Base-by-base conservation (phyloP, 2,888 invertebrate species). In the Ichneumoninae sp. region DNA sequence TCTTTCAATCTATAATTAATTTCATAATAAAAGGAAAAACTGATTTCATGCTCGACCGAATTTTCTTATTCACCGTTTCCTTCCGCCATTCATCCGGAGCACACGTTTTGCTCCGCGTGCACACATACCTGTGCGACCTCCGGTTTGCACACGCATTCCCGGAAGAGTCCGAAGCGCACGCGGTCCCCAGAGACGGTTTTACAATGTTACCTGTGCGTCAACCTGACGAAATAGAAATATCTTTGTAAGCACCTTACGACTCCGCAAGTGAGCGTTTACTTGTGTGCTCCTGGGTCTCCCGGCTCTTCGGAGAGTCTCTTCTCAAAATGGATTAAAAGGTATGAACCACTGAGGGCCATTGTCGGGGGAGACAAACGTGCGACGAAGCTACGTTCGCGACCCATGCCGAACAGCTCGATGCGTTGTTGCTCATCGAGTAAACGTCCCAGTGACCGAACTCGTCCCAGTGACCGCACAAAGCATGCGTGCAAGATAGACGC, bases 181-280 rank as follows among this genome's bases (percentile, higher is more conserved):
- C 72, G 70, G 30, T 16, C 6, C 44, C n/a, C 19, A 30, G 44
- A 86, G 80, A 85, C 83, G 71, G 83, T 90, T 92, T 92, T 91
- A 92, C 89, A 88, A 89, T 84, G 76, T 90, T 93, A 91, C 92
- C 92, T 92, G 91, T 69, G 36, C 44, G 62, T 68, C 66, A 84
- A 70, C 79, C 82, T 84, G 66, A 80, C 76, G 76, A 80, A 60
- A 60, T 22, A 33, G 26, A 75, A 19, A 75, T 69, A 54, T 10
- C 60, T 62, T 71, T 86, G 65, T 86, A 88, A 88, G 89, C 90
- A 91, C 87, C 90, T 91, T 90, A 89, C 87, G 71, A 71, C 66
- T 40, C 40, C 22, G 16, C 50, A 66, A 62, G 62, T 62, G 62
- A 62, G 62, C 26, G 36, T 65, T 33, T 22, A 66, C 66, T 22